Evolutionary conservation across 2,113 vertebrate genomes (phyloP).

Genomic region (Copsychus sechellarum): DNA sequence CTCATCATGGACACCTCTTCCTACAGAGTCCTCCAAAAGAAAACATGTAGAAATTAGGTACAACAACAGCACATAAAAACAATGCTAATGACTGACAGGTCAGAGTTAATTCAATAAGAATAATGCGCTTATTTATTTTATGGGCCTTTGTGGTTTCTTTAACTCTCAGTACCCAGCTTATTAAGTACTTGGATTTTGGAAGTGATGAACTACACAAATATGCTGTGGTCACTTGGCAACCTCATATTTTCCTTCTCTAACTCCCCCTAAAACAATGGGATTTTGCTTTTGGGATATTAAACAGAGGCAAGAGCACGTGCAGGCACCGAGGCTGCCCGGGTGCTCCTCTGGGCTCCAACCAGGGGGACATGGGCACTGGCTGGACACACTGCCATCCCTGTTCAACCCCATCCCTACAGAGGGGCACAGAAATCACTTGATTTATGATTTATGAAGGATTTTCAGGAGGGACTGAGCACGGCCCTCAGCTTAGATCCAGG

Average conservation of each 20-base stretch:
- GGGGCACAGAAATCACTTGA: no score
- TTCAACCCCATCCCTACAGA: background rate
- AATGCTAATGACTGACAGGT: constrained; percentile 18
- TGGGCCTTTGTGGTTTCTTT: constrained; percentile 29
- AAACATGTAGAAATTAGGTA: constrained; percentile 48
- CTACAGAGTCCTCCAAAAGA: background rate
- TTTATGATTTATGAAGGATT: background rate
- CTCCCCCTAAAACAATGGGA: background rate
- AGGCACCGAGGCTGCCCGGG: accelerated
- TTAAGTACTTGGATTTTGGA: constrained; percentile 26
- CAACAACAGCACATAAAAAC: constrained; percentile 30
- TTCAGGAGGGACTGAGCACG: background rate
- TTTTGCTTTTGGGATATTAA: background rate
- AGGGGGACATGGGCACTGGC: accelerated
- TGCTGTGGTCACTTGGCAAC: constrained; percentile 30
- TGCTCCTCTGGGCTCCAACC: background rate
- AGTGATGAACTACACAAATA: constrained; percentile 35
- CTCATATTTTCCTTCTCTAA: background rate
- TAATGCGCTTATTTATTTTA: constrained; percentile 32
- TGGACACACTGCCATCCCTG: background rate
- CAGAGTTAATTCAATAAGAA: constrained; percentile 43
- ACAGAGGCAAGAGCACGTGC: background rate
- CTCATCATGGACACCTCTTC: constrained; percentile 13
- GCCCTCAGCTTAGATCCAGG: background rate
- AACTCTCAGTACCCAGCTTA: background rate